phyloP scores from a whole-genome alignment of 1,140 invertebrate genomes.

The Apis dorsata region DNA sequence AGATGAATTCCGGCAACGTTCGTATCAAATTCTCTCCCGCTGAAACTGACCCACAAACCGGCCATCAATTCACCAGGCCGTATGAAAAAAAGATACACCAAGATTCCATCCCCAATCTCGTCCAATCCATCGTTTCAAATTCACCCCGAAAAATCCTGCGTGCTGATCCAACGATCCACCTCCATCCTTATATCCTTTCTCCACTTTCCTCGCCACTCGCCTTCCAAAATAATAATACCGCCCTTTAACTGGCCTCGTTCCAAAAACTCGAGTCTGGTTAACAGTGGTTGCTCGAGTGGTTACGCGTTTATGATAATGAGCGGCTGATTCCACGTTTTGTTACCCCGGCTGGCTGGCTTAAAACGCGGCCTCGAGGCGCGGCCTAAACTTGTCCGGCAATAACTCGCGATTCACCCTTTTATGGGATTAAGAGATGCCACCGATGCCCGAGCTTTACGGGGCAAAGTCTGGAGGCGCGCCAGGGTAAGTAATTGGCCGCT shows the following conservation, averaged over 20 bases:
- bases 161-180: background rate
- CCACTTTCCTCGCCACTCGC: background rate
- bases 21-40: background rate
- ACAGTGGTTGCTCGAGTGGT: background rate
- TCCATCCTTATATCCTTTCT: background rate
- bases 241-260: background rate
- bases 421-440: slow-evolving; percentile 35
- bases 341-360: background rate
- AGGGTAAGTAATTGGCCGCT: slow-evolving; percentile 41
- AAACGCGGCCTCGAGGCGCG: background rate
- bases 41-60: background rate
- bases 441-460: slow-evolving; percentile 34
- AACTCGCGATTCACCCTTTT: slow-evolving; percentile 38
- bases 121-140: slow-evolving; percentile 34
- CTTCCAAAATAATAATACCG: too few relatives aligned
- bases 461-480: slow-evolving; percentile 25
- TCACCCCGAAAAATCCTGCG: background rate
- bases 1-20: background rate
- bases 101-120: background rate
- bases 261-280: background rate
- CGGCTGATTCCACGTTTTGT: slow-evolving; percentile 19
- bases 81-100: slow-evolving; percentile 40
- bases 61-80: slow-evolving; percentile 11
- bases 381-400: slow-evolving; percentile 14
- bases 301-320: slow-evolving; percentile 41